Conservation (phyloP, 2,113 vertebrate species). For the Ramphastos sulfuratus region DNA sequence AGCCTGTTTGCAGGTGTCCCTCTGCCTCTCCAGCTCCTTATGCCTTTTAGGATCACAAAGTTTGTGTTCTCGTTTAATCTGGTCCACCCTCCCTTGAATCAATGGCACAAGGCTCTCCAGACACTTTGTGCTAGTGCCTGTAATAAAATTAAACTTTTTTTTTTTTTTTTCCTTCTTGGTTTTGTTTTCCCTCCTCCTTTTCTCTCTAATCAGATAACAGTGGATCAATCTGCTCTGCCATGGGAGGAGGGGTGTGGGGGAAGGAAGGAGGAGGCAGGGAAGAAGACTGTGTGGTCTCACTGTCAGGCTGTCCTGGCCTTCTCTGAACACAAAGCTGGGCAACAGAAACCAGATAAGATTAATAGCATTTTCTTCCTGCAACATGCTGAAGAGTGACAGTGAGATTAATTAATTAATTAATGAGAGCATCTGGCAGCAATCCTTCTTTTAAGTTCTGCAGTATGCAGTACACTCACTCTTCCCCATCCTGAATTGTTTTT, state of each 20-base stretch:
- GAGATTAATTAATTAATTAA: slow-evolving; percentile 70
- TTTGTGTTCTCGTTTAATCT: background rate
- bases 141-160: slow-evolving; percentile 69
- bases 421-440: slow-evolving; percentile 44
- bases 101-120: slow-evolving; percentile 31
- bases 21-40: background rate
- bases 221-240: slow-evolving; percentile 65
- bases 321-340: slow-evolving; percentile 56
- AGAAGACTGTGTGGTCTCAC: slow-evolving; percentile 69
- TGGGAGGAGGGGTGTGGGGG: slow-evolving; percentile 8
- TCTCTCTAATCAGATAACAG: slow-evolving; percentile 70
- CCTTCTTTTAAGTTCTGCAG: background rate
- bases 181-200: slow-evolving; percentile 61
- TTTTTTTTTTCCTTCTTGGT: background rate
- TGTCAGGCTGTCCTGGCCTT: slow-evolving; percentile 74
- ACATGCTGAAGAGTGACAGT: slow-evolving; percentile 62
- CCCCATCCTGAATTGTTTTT: background rate
- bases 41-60: background rate
- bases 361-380: slow-evolving; percentile 67
- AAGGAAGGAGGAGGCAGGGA: slow-evolving; percentile 35
- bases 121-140: slow-evolving; percentile 13
- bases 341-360: slow-evolving; percentile 77
- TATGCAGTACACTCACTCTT: background rate
- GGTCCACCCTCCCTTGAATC: background rate
- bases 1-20: slow-evolving; percentile 19